Conservation (phyloP, 2,797 vertebrate genomes). For the Pterois miles region DNA sequence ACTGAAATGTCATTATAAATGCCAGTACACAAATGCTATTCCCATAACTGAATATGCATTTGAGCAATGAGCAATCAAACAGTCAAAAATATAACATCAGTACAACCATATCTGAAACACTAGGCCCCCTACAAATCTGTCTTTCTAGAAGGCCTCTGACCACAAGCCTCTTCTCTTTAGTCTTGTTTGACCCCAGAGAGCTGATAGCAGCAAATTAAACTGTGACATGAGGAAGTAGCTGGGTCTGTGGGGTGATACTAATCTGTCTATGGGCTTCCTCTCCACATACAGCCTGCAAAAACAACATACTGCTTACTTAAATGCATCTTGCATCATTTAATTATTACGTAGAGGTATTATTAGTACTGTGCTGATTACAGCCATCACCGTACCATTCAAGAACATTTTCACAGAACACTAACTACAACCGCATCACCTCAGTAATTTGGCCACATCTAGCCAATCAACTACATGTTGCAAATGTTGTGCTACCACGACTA, state of each 20-base stretch:
- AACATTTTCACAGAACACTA: neutral
- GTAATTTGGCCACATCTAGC: neutral
- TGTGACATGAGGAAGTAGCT: conserved; percentile 79
- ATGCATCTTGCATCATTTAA: neutral
- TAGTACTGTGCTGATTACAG: neutral
- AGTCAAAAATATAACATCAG: conserved; percentile 1
- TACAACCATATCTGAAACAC: neutral
- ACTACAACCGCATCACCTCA: neutral
- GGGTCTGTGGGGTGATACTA: conserved; percentile 65
- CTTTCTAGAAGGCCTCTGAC: conserved; percentile 21
- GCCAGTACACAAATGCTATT: neutral
- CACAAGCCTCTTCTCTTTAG: conserved; percentile 58
- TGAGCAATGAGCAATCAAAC: neutral
- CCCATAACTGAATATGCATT: neutral
- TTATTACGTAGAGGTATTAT: neutral
- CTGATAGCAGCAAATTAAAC: conserved; percentile 77
- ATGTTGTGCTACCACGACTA: neutral
- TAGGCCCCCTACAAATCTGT: neutral
- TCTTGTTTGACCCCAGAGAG: conserved; percentile 62
- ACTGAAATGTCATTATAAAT: neutral
- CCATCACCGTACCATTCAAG: neutral
- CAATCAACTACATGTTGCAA: conserved; percentile 1
- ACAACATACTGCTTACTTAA: conserved; percentile 5
- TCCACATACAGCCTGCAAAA: conserved; percentile 46
- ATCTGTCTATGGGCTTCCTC: conserved; percentile 73